These are phyloP conservation scores for Hoplias malabaricus DNA, from an alignment of 2,113 vertebrate species.

Conservation along the genomic window DNA sequence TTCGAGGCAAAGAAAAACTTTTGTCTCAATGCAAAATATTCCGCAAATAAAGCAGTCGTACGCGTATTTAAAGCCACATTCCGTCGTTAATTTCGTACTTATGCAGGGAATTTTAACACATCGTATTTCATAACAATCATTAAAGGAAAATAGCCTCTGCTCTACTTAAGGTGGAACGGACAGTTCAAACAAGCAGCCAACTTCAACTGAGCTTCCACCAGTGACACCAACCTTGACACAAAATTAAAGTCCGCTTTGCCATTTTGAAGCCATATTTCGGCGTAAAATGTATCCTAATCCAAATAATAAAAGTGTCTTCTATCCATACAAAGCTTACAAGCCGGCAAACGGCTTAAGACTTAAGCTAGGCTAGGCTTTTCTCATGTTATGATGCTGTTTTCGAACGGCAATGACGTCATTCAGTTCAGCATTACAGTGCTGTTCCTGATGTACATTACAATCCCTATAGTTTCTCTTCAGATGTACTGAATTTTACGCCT, in stretches of 20 bases:
- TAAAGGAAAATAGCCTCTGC: too few species aligned
- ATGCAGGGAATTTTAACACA: too few species aligned
- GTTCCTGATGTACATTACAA: neutral
- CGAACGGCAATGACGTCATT: conserved; percentile 1
- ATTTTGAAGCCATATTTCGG: neutral
- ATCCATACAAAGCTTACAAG: neutral
- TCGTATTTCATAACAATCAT: too few species aligned
- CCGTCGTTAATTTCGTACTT: too few species aligned
- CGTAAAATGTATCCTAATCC: neutral
- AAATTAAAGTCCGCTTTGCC: neutral
- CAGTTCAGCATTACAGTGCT: neutral
- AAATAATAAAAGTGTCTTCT: neutral
- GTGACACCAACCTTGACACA: neutral
- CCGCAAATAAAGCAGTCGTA: too few species aligned
- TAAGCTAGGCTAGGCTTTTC: neutral
- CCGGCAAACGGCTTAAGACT: neutral
- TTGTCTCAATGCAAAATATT: too few species aligned
- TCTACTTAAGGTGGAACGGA: neutral
- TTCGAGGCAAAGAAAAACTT: too few species aligned
- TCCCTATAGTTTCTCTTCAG: neutral
- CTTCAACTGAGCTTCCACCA: neutral
- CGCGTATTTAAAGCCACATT: too few species aligned
- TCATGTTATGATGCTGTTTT: neutral
- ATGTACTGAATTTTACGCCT: neutral
- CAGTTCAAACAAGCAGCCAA: too few species aligned